phyloP scores from a whole-genome alignment of 2,888 invertebrate species.

The Exephanes ischioxanthus region DNA sequence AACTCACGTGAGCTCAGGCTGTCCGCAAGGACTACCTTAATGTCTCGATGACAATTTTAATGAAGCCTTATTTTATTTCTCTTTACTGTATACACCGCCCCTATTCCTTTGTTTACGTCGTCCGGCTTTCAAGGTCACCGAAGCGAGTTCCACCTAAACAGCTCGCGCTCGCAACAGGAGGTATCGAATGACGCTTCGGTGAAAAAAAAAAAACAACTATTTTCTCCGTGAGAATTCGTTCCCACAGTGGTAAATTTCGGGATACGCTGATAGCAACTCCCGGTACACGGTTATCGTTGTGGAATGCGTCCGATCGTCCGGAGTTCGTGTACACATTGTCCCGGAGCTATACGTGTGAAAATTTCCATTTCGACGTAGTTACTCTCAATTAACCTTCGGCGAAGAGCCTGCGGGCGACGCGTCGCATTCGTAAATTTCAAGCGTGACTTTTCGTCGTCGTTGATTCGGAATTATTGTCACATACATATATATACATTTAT shows the following conservation, averaged over 20 bases:
- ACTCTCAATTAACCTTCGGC: constrained; percentile 58
- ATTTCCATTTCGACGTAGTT: constrained; percentile 57
- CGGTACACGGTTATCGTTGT: constrained; percentile 41
- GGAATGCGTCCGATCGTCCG: constrained; percentile 43
- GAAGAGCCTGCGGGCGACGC: constrained; percentile 11
- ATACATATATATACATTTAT: background rate
- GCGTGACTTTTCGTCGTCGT: constrained; percentile 34
- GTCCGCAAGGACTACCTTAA: no score
- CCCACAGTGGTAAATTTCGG: background rate
- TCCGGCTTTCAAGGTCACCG: background rate
- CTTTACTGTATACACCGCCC: no score
- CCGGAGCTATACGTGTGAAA: constrained; percentile 26
- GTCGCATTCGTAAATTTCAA: constrained; percentile 42
- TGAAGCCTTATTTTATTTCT: background rate
- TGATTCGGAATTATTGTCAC: constrained; percentile 45
- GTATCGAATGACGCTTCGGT: background rate
- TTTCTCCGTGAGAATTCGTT: constrained; percentile 13
- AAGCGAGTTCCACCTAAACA: background rate
- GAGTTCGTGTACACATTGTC: constrained; percentile 34
- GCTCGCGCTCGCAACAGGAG: background rate
- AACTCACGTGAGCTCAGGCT: no score
- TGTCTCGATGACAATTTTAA: background rate
- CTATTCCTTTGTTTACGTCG: no score
- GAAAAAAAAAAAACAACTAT: background rate
- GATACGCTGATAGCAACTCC: constrained; percentile 1